These are phyloP conservation scores for Encarsia formosa DNA, from an alignment of 2,888 invertebrate species.

Conservation along the genomic window DNA sequence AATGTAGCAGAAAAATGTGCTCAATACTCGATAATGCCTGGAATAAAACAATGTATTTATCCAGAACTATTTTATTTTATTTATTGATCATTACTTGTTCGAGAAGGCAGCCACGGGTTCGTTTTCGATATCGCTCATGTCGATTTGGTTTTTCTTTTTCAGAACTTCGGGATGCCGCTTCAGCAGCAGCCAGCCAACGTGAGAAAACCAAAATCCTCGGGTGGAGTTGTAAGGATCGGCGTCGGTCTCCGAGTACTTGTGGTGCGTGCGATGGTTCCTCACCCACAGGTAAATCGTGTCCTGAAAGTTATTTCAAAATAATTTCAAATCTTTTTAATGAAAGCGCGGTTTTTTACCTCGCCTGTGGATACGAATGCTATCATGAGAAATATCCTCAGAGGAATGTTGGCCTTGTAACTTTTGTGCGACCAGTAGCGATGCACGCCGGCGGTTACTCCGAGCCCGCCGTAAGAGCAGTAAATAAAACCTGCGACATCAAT, in stretches of 20 bases:
- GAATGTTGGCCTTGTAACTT: constrained; percentile 22
- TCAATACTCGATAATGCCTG: no score
- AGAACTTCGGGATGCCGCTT: constrained; percentile 83
- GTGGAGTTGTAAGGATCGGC: constrained; percentile 80
- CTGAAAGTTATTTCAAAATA: no score
- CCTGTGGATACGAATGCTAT: constrained; percentile 15
- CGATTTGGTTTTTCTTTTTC: constrained; percentile 68
- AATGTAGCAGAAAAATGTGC: constrained; percentile 58
- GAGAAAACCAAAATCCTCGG: constrained; percentile 87
- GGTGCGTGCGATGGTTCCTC: constrained; percentile 71
- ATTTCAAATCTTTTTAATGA: no score
- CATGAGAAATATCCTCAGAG: constrained; percentile 12
- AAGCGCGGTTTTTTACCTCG: no score
- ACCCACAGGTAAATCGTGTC: constrained; percentile 71
- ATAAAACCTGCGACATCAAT: no score
- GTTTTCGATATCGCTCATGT: constrained; percentile 71
- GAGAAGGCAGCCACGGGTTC: constrained; percentile 78
- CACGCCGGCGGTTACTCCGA: constrained; percentile 25
- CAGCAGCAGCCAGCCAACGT: constrained; percentile 90
- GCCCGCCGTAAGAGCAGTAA: background rate
- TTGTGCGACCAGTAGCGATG: constrained; percentile 25
- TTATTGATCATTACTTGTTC: no score
- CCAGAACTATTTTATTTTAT: no score
- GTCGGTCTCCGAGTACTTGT: constrained; percentile 64
- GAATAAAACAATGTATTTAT: no score